Conservation (phyloP, 2,888 invertebrate genomes). For the Amphiduros pacificus region DNA sequence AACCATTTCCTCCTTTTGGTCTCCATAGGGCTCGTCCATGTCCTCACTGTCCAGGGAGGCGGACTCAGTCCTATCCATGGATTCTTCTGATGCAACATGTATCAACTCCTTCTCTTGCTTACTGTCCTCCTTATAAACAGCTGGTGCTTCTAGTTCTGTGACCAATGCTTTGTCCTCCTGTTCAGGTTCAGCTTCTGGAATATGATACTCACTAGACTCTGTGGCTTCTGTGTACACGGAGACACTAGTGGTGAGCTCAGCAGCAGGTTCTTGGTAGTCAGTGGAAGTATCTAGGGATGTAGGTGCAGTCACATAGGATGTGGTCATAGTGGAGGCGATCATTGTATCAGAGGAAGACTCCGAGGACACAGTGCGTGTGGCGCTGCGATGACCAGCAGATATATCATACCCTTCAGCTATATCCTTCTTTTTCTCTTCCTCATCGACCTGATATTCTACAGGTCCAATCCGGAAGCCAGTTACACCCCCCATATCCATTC, state of each 20-base stretch:
- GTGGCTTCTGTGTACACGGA: not conserved
- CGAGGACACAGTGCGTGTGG: constrained; percentile 3
- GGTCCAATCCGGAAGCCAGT: constrained; percentile 24
- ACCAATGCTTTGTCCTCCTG: not conserved
- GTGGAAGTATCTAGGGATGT: constrained; percentile 26
- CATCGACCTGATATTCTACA: constrained; percentile 18
- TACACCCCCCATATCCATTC: too few species aligned
- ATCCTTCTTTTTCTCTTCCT: not conserved
- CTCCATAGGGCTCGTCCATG: constrained; percentile 33
- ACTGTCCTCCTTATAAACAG: not conserved
- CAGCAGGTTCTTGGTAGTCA: not conserved
- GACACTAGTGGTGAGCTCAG: not conserved
- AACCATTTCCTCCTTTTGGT: constrained; percentile 39
- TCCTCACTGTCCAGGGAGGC: constrained; percentile 51
- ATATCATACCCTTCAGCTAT: not conserved
- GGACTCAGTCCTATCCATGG: constrained; percentile 33
- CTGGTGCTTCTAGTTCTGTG: not conserved
- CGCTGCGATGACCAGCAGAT: constrained; percentile 6
- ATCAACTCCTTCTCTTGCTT: not conserved
- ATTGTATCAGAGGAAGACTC: constrained; percentile 17
- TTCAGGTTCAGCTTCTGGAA: too few species aligned
- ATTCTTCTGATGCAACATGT: constrained; percentile 14
- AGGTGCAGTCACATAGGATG: constrained; percentile 30
- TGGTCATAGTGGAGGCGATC: constrained; percentile 20
- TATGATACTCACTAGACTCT: too few species aligned